Base-by-base conservation (phyloP, 2,888 invertebrate genomes). In the Habroteleia sp. region DNA sequence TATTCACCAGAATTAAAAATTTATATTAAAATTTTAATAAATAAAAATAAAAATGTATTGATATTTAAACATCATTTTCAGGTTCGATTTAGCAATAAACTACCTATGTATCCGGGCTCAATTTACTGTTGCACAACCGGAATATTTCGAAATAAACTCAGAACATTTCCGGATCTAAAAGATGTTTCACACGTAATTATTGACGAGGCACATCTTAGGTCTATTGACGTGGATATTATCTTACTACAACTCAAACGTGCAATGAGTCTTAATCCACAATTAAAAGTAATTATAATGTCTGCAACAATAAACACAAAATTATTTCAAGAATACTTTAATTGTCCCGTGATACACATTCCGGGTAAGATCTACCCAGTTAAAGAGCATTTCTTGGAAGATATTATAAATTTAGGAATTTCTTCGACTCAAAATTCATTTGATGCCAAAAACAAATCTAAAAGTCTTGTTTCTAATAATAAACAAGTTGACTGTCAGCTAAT, bases 121-220 rank as follows among this genome's bases (percentile, higher is more conserved):
- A 89, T 94, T 17, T 83, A 94, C 0, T 94, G 92, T 84, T 94
- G 93, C 81, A 94, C 94, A 0, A 92, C 93, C 0, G 94, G 94
- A 6, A 90, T 93, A 0, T 80, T 93, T 1, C 83, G 93, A 13
- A 85, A 89, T 41, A 89, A 89, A 65, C 63, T 91, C 16, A 89
- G 89, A 74, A 66, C 65, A 1, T 89, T 90, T 84, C 89, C 89
- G 0, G 79, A 76, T 4, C 86, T 94, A 0, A 80, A 85, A 7
- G 92, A 92, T 6, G 91, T 92, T 72, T 90, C 92, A 0, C 94
- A 94, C 83, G 90, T 94, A 0, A 90, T 94, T 42, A 88, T 94
- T 58, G 94, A 95, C 83, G 94, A 95, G 81, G 94, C 93, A 0
- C 94, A 95, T 84, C 94, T 94, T 82, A 89, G 94, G 3, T 92